Evolutionary conservation across 2,888 invertebrate genomes (phyloP), one percentile per base, ranked within the genome.

Genomic region (Corbicula japonica): DNA sequence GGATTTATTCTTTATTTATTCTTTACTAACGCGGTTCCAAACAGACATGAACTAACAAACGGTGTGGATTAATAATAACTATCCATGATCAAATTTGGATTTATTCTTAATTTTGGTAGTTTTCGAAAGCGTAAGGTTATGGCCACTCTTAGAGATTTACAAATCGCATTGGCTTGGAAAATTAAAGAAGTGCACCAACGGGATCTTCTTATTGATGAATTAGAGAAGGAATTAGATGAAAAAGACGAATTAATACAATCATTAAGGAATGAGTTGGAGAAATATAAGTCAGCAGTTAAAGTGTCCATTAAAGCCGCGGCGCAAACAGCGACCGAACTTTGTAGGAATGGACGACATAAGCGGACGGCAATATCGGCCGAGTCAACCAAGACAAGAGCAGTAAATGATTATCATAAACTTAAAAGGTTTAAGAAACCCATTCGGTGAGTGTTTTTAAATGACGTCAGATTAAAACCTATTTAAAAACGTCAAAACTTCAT

Each of bases 101-200:
- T n/a, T n/a, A n/a, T n/a, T n/a, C n/a, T n/a, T n/a, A n/a, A n/a
- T n/a, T n/a, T n/a, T n/a, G n/a, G n/a, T n/a, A n/a, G n/a, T n/a
- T n/a, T n/a, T n/a, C n/a, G n/a, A n/a, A n/a, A n/a, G n/a, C n/a
- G n/a, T n/a, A n/a, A n/a, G n/a, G n/a, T n/a, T n/a, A 95, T 96
- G 94, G 96, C 96, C 86, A 95, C 96, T 76, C 94, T 96, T 84
- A 91, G 96, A 63, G 96, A 96, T 87, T 94, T 97, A 91, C 96
- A 96, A 92, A 94, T 95, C 66, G 94, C 96, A 18, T 94, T 97
- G 58, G 95, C 96, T 86, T 96, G 96, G 91, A 96, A 96, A 89
- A 95, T 95, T 18, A 96, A 96, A 90, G 96, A 97, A 90, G 91
- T 97, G 60, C 95, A 95, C 79, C 95, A 95, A 73, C 95, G 96